Evolutionary conservation across 2,888 invertebrate genomes (phyloP).

Genomic region (Lepidocyrtinus sp.): DNA sequence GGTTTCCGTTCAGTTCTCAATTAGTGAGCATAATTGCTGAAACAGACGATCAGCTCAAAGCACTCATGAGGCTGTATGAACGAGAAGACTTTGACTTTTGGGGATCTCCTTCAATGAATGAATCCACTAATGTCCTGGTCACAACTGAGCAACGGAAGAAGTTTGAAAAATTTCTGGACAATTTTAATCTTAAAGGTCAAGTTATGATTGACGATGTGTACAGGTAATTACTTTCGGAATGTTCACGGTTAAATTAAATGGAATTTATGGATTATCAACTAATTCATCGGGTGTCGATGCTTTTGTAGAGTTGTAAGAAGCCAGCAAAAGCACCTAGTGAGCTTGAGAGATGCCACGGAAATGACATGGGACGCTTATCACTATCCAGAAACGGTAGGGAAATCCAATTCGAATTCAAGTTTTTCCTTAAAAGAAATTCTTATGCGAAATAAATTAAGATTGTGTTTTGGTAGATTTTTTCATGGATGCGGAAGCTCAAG

Average conservation of each 20-base stretch:
- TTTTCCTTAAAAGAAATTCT: background rate
- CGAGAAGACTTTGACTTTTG: constrained; percentile 76
- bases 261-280: background rate
- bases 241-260: background rate
- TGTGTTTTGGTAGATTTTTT: constrained; percentile 35
- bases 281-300: background rate
- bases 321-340: constrained; percentile 38
- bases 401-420: background rate
- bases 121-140: constrained; percentile 81
- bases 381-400: constrained; percentile 54
- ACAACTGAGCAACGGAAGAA: constrained; percentile 76
- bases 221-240: constrained; percentile 25
- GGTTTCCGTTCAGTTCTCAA: too few species aligned
- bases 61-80: constrained; percentile 73
- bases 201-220: constrained; percentile 56
- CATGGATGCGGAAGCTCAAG: constrained; percentile 38
- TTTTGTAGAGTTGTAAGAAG: constrained; percentile 35
- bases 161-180: constrained; percentile 32
- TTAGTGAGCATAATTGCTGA: too few species aligned
- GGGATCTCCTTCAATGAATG: constrained; percentile 75
- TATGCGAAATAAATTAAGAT: background rate
- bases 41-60: too few species aligned
- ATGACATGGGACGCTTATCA: constrained; percentile 60
- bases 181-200: constrained; percentile 38
- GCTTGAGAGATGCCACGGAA: constrained; percentile 17